Conservation (phyloP, 2,113 vertebrate genomes). For the Petromus typicus region DNA sequence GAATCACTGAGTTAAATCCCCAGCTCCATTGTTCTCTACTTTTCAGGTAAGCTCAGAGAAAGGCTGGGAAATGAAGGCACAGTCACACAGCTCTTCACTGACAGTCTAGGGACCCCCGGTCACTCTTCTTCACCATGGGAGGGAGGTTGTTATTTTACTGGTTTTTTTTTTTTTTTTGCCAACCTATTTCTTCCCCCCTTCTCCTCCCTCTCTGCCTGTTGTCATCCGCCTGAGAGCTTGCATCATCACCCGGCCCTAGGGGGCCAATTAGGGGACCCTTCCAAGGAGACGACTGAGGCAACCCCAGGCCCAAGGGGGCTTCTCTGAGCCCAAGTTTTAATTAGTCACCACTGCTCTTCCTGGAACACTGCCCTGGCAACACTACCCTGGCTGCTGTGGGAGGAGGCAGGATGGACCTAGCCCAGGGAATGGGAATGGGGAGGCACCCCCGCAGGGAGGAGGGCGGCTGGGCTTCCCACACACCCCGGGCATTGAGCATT, state of each 20-base stretch:
- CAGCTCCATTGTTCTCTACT: neutral
- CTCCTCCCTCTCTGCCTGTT: slow-evolving; percentile 35
- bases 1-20: no score
- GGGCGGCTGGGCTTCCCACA: neutral
- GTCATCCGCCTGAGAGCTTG: slow-evolving; percentile 63
- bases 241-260: slow-evolving; percentile 69
- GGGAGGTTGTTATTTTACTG: neutral
- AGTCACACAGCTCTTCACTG: slow-evolving; percentile 33
- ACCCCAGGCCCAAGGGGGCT: slow-evolving; percentile 50
- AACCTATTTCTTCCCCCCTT: slow-evolving; percentile 22
- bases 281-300: slow-evolving; percentile 65
- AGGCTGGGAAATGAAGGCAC: slow-evolving; percentile 1
- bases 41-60: slow-evolving; percentile 42
- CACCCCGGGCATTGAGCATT: neutral
- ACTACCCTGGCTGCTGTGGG: neutral
- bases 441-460: neutral
- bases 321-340: slow-evolving; percentile 77
- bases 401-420: neutral
- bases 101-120: slow-evolving; percentile 15
- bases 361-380: slow-evolving; percentile 46
- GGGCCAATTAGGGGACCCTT: slow-evolving; percentile 74
- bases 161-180: slow-evolving; percentile 58
- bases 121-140: neutral
- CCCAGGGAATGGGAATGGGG: neutral
- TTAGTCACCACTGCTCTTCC: slow-evolving; percentile 77